Percentiles rank a stretch among this genome's conserved stretches.
Conservation (phyloP, 2,797 vertebrate species). For the Lutra lutra region DNA sequence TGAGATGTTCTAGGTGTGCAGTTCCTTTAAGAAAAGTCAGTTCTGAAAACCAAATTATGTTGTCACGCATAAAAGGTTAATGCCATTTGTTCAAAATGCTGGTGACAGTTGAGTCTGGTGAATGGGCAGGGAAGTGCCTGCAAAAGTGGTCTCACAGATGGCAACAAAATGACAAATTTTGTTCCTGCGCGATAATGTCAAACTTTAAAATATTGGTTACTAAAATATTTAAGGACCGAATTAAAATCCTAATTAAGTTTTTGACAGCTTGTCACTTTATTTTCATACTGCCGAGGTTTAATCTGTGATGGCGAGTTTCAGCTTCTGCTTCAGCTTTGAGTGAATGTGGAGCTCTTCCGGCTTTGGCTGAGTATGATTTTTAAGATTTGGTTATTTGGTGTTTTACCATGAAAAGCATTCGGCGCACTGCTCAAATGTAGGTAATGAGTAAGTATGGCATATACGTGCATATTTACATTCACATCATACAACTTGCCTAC, state of each 20-base stretch:
- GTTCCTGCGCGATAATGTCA: not conserved
- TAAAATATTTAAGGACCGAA: conserved; percentile 31
- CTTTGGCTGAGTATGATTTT: not conserved
- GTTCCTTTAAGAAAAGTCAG: not conserved
- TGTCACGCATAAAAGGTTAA: not conserved
- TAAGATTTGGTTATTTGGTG: not conserved
- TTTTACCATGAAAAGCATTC: not conserved
- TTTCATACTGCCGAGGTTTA: no score
- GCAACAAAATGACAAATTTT: not conserved
- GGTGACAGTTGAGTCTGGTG: not conserved
- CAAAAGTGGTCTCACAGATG: not conserved
- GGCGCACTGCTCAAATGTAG: not conserved
- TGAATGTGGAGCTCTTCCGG: not conserved
- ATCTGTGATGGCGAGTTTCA: not conserved
- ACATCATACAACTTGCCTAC: not conserved
- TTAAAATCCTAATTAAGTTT: conserved; percentile 37
- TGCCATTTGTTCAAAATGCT: not conserved
- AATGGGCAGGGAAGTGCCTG: not conserved
- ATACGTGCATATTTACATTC: not conserved
- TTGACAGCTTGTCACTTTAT: no score
- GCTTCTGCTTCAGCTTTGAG: not conserved
- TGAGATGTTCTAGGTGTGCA: not conserved
- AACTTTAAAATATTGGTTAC: conserved; percentile 35
- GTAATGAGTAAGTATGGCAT: not conserved
- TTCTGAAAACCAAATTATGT: not conserved